Evolutionary conservation across 2,113 vertebrate genomes (phyloP).

Genomic region (Sterna hirundo): DNA sequence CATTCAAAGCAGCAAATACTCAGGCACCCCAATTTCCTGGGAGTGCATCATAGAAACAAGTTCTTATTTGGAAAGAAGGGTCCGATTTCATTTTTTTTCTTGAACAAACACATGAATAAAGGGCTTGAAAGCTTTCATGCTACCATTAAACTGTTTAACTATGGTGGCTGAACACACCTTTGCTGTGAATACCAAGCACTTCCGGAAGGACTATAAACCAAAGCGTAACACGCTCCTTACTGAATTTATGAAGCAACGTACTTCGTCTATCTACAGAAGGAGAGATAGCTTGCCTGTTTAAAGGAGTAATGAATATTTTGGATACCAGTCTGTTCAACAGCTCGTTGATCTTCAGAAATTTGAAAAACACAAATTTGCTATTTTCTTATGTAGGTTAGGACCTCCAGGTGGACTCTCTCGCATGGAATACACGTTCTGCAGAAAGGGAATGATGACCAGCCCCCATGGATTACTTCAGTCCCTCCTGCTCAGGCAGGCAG

Average conservation of each 20-base stretch:
- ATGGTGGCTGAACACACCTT: neutral
- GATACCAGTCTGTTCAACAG: neutral
- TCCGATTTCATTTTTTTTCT: neutral
- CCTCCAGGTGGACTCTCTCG: neutral
- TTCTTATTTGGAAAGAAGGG: neutral
- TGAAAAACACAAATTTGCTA: neutral
- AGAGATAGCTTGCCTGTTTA: neutral
- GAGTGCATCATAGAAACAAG: neutral
- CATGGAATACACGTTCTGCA: neutral
- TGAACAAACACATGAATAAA: neutral
- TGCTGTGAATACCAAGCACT: neutral
- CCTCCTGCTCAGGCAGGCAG: neutral
- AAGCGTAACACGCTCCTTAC: neutral
- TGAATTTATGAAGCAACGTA: neutral
- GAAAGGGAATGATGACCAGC: neutral
- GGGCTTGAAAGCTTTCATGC: neutral
- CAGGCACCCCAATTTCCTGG: neutral
- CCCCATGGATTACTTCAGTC: neutral
- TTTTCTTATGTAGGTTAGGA: neutral
- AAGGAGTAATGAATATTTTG: neutral
- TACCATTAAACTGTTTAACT: neutral
- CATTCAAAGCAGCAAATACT: neutral
- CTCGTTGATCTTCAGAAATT: neutral
- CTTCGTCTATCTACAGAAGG: neutral
- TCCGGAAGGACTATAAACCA: neutral